Base-by-base conservation (phyloP, 2,888 invertebrate species). In the Encarsia formosa region DNA sequence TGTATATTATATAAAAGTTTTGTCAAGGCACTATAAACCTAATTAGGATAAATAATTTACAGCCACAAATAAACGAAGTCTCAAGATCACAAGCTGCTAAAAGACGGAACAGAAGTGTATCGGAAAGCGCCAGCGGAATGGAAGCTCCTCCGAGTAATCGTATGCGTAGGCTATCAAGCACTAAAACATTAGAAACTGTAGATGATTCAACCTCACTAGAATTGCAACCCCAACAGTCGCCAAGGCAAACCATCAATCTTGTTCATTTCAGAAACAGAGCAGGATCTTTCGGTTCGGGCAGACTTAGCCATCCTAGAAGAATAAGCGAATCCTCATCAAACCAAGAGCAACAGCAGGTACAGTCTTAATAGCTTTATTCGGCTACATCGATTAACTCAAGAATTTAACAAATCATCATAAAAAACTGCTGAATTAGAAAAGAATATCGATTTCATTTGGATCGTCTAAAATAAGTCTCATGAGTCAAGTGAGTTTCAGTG, bases 21-120 rank as follows among this genome's bases (percentile, higher is more conserved):
- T n/a, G n/a, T n/a, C n/a, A n/a, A n/a, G n/a, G n/a, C n/a, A n/a
- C n/a, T n/a, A n/a, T n/a, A n/a, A n/a, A n/a, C n/a, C n/a, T n/a
- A n/a, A n/a, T n/a, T n/a, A n/a, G n/a, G n/a, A n/a, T n/a, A n/a
- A n/a, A n/a, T n/a, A n/a, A n/a, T n/a, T 77, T 77, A 45, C 74
- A 84, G 77, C 83, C 82, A 5, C 79, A 80, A 71, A 81, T 82
- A 65, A 80, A 81, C 64, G 82, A 81, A 68, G 79, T 79, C 73
- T 76, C 76, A 2, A 67, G 75, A 52, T 74, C 78, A 39, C 74
- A 77, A 15, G 76, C 77, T 11, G 65, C 65, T 54, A 77, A 81
- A 54, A 75, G 78, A 45, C 78, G 86, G 26, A 81, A 84, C 69
- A 79, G 86, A 53, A 85, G 84, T 62, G 79, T 83, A 11, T 85